Evolutionary conservation across 2,113 vertebrate genomes (phyloP), one percentile per base, ranked within the genome.

Genomic region (Charadrius vociferus): DNA sequence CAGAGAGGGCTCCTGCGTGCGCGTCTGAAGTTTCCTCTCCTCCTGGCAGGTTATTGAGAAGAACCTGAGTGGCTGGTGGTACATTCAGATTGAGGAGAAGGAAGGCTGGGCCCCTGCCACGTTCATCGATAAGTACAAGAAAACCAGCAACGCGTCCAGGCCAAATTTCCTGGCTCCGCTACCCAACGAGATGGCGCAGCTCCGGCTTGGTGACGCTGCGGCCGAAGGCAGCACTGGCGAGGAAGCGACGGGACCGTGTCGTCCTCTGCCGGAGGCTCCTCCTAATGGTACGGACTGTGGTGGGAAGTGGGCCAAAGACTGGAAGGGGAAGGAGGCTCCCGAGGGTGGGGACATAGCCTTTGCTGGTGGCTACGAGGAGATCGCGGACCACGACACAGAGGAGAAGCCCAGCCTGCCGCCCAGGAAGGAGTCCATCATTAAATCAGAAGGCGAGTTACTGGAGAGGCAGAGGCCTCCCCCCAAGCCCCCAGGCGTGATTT

Each of bases 51-150:
- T 99, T 86, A 99, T 99, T 23, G 99, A 99, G 96, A 99, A 99
- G 98, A 99, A 99, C 92, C 90, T 98, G 56, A 99, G 99, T 1
- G 99, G 99, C 74, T 99, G 99, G 99, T 99, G 99, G 99, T 99
- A 99, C 97, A 99, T 99, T 97, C 99, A 99, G 98, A 99, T 99
- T 6, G 99, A 99, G 15, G 99, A 99, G 23, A 99, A 99, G 94
- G 99, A 99, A 91, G 99, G 99, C 27, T 99, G 99, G 99, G 99
- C 99, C 83, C 99, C 99, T 0, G 98, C 99, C 65, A 99, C 98
- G 1, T 99, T 99, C 97, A 99, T 99, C 9, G 99, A 99, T 80
- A 99, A 99, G 94, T 99, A 99, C 96, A 99, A 99, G 98, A 99
- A 99, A 97, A 99, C 99, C 81, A 99, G 99, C 95, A 99, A 96